phyloP scores from a whole-genome alignment of 2,888 invertebrate genomes.

The Nephrotoma flavescens region DNA sequence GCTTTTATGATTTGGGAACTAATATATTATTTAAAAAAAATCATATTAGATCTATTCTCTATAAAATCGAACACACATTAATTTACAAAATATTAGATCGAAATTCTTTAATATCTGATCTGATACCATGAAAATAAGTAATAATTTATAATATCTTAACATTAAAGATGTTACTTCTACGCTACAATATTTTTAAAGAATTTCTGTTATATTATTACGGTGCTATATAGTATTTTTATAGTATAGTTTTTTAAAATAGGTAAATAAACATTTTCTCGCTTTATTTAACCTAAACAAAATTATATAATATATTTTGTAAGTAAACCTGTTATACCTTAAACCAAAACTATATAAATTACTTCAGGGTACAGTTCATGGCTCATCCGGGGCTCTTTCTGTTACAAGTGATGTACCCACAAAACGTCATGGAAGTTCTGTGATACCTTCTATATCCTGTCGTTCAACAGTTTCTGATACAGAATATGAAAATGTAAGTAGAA shows the following conservation, averaged over 20 bases:
- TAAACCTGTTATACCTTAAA: background rate
- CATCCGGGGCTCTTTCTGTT: constrained; percentile 37
- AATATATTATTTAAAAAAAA: background rate
- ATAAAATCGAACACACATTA: background rate
- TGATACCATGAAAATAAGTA: background rate
- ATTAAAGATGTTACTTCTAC: background rate
- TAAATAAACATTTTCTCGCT: background rate
- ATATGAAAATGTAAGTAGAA: constrained; percentile 68
- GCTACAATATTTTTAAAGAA: background rate
- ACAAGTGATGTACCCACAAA: constrained; percentile 41
- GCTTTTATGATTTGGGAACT: background rate
- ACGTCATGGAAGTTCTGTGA: constrained; percentile 39
- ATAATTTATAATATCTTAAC: background rate
- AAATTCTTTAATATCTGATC: background rate
- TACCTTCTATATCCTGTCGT: constrained; percentile 55
- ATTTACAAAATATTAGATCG: background rate
- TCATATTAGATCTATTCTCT: background rate
- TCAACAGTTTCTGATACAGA: constrained; percentile 92
- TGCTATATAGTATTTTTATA: background rate
- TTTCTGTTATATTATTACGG: background rate
- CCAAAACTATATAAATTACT: constrained; percentile 11
- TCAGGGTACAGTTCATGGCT: constrained; percentile 51
- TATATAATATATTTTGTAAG: background rate
- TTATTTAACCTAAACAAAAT: background rate
- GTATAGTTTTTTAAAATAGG: background rate